These are phyloP conservation scores for Drosophila baimaii DNA, from an alignment of 1,140 invertebrate genomes.

Conservation along the genomic window DNA sequence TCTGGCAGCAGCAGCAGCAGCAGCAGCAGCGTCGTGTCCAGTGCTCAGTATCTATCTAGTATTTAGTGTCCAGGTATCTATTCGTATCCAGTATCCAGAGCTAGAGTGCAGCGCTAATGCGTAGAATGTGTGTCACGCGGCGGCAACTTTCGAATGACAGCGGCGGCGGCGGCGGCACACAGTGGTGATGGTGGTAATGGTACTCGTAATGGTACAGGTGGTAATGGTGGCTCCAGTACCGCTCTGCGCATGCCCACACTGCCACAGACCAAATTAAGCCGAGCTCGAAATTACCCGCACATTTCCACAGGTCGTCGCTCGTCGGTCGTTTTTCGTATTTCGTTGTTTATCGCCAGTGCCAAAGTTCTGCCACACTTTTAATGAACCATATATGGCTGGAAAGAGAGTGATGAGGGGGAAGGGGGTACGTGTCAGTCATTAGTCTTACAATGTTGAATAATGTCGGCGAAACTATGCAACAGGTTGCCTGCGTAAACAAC, in stretches of 20 bases:
- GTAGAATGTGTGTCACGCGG: conserved; percentile 79
- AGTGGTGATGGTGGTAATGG: conserved; percentile 8
- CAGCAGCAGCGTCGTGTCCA: conserved; percentile 1
- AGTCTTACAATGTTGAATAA: conserved; percentile 41
- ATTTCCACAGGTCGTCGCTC: conserved; percentile 62
- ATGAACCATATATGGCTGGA: conserved; percentile 61
- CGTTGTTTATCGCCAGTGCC: conserved; percentile 32
- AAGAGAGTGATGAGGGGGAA: conserved; percentile 22
- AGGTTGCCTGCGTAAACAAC: conserved; percentile 33
- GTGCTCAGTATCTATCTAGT: conserved; percentile 8
- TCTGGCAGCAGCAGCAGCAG: conserved; percentile 5
- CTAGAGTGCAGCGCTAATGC: conserved; percentile 57
- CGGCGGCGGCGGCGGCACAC: conserved; percentile 19
- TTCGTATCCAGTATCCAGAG: conserved; percentile 19
- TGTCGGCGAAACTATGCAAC: conserved; percentile 33
- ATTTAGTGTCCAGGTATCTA: conserved; percentile 26
- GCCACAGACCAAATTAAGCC: conserved; percentile 57
- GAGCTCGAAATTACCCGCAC: conserved; percentile 70
- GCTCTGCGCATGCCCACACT: conserved; percentile 56
- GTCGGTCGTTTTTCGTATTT: conserved; percentile 12
- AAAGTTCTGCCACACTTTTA: conserved; percentile 79
- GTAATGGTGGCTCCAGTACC: conserved; percentile 8
- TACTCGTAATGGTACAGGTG: conserved; percentile 19
- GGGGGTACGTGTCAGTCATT: conserved; percentile 45
- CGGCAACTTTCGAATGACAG: conserved; percentile 81